A percentile compares a stretch with the other conserved stretches of the same genome.
Conservation (phyloP, 2,113 vertebrate species). For the Mionectes macconnelli region DNA sequence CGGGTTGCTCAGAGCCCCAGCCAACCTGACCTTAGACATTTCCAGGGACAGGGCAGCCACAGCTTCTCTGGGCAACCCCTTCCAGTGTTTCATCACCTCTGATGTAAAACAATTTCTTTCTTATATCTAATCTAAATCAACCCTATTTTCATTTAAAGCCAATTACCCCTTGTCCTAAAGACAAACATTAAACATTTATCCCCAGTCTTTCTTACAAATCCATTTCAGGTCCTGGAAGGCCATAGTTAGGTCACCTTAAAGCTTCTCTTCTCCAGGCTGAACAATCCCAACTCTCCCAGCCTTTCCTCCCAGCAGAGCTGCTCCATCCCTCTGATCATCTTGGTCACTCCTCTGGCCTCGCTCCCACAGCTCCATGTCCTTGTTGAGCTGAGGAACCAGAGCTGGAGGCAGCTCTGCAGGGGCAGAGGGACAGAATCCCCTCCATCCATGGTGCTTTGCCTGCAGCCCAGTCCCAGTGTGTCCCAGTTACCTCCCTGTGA, state of each 20-base stretch:
- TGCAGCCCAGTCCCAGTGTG: background rate
- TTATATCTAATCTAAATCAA: background rate
- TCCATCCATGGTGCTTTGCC: accelerated
- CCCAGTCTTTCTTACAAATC: background rate
- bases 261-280: background rate
- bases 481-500: background rate
- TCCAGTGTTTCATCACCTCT: background rate
- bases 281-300: background rate
- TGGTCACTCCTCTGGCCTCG: background rate
- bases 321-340: background rate
- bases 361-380: background rate
- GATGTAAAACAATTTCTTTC: background rate
- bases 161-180: background rate
- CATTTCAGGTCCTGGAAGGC: background rate
- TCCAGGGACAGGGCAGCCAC: background rate
- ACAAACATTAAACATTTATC: background rate
- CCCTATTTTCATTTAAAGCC: background rate
- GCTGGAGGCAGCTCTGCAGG: background rate
- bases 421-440: background rate
- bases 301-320: background rate
- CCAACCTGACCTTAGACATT: background rate
- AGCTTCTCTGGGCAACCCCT: background rate
- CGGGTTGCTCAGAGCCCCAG: background rate
- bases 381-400: background rate
- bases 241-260: accelerated